Conservation (phyloP, 2,888 invertebrate species). For the Pilophorus perplexus region DNA sequence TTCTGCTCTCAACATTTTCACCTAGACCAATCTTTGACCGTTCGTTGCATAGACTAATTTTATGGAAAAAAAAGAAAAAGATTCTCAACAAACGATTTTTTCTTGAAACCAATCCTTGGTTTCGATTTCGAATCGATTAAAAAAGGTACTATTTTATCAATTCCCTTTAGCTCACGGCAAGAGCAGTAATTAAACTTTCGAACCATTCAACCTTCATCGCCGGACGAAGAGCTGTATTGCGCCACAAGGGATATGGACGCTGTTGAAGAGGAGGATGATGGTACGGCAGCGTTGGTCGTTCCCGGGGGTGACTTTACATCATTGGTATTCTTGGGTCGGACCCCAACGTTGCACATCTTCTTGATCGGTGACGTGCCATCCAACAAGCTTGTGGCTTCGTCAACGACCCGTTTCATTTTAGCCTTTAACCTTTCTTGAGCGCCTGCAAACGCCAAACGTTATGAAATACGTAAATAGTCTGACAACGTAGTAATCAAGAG, state of each 20-base stretch:
- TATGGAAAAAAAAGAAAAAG: no score
- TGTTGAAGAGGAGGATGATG: background rate
- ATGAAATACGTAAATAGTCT: no score
- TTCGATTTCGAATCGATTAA: no score
- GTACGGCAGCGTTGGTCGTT: background rate
- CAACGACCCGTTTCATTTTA: constrained; percentile 28
- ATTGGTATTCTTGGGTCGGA: background rate
- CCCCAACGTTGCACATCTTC: constrained; percentile 24
- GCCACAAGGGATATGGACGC: constrained; percentile 15
- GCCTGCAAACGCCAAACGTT: background rate
- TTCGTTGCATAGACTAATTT: no score
- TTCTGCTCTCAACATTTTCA: no score
- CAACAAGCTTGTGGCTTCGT: constrained; percentile 17
- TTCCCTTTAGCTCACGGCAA: no score
- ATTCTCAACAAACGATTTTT: no score
- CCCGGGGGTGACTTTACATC: background rate
- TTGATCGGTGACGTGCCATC: constrained; percentile 22
- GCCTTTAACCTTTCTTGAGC: constrained; percentile 29
- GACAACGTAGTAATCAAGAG: no score
- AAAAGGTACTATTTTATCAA: no score
- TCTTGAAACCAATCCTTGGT: no score
- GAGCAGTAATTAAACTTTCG: no score
- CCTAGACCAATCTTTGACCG: no score
- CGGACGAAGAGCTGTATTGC: constrained; percentile 28
- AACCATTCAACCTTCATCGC: constrained; percentile 20